Evolutionary conservation across 2,797 vertebrate species (phyloP).

Genomic region (Petrocephalus sullivani): DNA sequence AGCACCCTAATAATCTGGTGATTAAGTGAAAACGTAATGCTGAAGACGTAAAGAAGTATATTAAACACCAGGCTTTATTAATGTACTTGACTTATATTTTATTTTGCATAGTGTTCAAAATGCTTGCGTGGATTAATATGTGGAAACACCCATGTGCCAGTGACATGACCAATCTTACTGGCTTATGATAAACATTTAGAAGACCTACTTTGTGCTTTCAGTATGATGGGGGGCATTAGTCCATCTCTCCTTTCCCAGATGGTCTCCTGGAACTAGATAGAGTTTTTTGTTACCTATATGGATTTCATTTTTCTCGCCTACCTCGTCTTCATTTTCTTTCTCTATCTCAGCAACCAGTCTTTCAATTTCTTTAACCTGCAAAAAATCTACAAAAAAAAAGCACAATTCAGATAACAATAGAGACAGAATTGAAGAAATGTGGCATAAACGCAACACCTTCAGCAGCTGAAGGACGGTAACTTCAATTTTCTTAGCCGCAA

Average conservation of each 20-base stretch:
- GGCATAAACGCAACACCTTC: not conserved
- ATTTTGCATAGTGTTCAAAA: not conserved
- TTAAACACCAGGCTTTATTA: not conserved
- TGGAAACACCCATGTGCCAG: not conserved
- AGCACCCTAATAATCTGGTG: not conserved
- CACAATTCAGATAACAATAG: not conserved
- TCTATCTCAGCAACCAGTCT: slow-evolving; percentile 67
- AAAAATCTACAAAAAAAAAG: not conserved
- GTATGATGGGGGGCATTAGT: not conserved
- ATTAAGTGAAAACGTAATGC: not conserved
- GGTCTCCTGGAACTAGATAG: not conserved
- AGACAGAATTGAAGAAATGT: not conserved
- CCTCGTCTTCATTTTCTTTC: slow-evolving; percentile 65
- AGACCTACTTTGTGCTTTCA: not conserved
- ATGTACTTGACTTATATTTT: not conserved
- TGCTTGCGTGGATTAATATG: not conserved
- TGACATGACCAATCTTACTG: not conserved
- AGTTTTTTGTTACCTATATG: slow-evolving; percentile 40
- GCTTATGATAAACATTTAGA: not conserved
- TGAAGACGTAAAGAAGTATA: not conserved
- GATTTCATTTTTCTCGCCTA: slow-evolving; percentile 77
- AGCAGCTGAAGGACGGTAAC: not conserved
- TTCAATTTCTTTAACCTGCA: slow-evolving; percentile 75
- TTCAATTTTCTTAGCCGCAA: not conserved
- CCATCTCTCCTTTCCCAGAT: not conserved